Evolutionary conservation across 2,113 vertebrate genomes (phyloP).

Genomic region (Cyanoderma ruficeps): DNA sequence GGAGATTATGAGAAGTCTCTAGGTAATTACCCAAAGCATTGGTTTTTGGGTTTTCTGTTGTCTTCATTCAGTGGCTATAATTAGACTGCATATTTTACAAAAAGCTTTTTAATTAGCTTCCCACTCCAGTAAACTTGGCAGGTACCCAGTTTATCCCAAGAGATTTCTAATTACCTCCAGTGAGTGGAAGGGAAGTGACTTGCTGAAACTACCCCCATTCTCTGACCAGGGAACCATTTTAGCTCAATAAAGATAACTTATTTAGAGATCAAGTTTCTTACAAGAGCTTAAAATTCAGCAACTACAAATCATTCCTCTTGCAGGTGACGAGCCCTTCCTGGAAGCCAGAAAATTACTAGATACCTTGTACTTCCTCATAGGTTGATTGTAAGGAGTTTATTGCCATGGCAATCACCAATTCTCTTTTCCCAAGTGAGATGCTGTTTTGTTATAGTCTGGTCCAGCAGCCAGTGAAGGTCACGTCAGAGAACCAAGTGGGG

Average conservation of each 20-base stretch:
- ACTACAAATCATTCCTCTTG: neutral
- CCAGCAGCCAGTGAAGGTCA: neutral
- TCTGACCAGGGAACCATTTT: neutral
- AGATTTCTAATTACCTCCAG: neutral
- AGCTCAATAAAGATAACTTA: neutral
- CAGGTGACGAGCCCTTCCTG: neutral
- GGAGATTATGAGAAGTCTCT: neutral
- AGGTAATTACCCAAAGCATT: neutral
- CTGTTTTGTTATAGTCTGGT: neutral
- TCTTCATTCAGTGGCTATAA: neutral
- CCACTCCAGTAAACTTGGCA: neutral
- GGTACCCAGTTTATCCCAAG: neutral
- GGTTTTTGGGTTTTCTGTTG: neutral
- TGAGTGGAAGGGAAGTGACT: neutral
- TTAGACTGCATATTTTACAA: neutral
- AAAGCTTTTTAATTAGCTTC: neutral
- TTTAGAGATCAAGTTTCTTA: neutral
- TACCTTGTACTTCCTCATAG: neutral
- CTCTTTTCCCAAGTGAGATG: neutral
- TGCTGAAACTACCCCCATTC: neutral
- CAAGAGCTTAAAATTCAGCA: neutral
- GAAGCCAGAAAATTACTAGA: neutral
- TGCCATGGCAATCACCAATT: neutral
- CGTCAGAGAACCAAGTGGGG: neutral
- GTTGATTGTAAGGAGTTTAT: neutral